A percentile compares a stretch with the other conserved stretches of the same genome.
These are phyloP conservation scores for Megamerina dolium DNA, from an alignment of 2,888 invertebrate genomes.

Conservation along the genomic window DNA sequence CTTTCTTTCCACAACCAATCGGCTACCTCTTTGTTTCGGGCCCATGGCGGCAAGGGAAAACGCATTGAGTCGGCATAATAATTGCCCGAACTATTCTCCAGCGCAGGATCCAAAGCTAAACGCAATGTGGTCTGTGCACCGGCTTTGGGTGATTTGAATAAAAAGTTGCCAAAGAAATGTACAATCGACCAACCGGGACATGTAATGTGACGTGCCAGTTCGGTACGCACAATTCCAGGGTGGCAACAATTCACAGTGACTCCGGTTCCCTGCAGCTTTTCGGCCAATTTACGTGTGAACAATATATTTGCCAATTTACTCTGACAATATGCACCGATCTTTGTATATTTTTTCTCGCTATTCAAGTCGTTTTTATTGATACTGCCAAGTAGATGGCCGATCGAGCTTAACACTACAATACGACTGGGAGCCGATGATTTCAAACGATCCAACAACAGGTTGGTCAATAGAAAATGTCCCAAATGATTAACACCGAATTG, in stretches of 20 bases:
- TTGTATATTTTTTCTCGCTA: slow-evolving; percentile 60
- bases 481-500: slow-evolving; percentile 58
- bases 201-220: slow-evolving; percentile 55
- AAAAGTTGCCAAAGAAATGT: slow-evolving; percentile 27
- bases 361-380: slow-evolving; percentile 68
- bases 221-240: slow-evolving; percentile 70
- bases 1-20: slow-evolving; percentile 58
- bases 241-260: slow-evolving; percentile 66
- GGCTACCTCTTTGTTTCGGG: slow-evolving; percentile 53
- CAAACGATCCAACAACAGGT: slow-evolving; percentile 53
- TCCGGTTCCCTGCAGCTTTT: slow-evolving; percentile 56
- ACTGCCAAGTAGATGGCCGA: slow-evolving; percentile 61
- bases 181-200: slow-evolving; percentile 27
- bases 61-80: slow-evolving; percentile 58
- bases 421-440: slow-evolving; percentile 63
- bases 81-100: slow-evolving; percentile 37
- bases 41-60: slow-evolving; percentile 51
- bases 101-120: slow-evolving; percentile 41
- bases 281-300: slow-evolving; percentile 64
- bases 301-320: slow-evolving; percentile 76
- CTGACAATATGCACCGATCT: slow-evolving; percentile 63
- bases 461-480: slow-evolving; percentile 59
- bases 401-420: slow-evolving; percentile 67
- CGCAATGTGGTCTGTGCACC: slow-evolving; percentile 45
- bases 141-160: slow-evolving; percentile 41